phyloP scores from a whole-genome alignment of 2,113 vertebrate species.

The Paramormyrops kingsleyae region DNA sequence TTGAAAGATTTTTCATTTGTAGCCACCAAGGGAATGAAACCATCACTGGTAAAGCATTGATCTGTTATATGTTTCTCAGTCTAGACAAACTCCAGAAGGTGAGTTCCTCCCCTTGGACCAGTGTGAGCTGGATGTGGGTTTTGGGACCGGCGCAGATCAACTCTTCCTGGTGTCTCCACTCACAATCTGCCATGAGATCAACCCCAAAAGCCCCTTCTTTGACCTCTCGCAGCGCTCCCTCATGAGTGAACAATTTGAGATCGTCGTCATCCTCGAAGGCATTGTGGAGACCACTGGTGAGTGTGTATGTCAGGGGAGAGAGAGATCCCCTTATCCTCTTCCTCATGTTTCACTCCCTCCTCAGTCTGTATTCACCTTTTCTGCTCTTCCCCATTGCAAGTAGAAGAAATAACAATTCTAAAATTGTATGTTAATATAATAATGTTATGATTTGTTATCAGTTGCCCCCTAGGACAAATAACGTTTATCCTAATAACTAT shows the following conservation, averaged over 20 bases:
- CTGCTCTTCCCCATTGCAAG: neutral
- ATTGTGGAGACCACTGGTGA: slow-evolving; percentile 84
- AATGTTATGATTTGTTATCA: neutral
- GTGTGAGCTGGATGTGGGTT: slow-evolving; percentile 82
- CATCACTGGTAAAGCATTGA: neutral
- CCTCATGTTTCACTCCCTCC: neutral
- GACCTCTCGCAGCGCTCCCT: slow-evolving; percentile 78
- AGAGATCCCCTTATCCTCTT: neutral
- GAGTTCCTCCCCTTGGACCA: slow-evolving; percentile 84
- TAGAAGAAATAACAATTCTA: neutral
- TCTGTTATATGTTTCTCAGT: slow-evolving; percentile 54
- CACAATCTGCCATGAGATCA: slow-evolving; percentile 85
- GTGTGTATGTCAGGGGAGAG: slow-evolving; percentile 6
- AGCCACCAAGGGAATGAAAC: neutral
- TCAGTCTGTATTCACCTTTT: neutral
- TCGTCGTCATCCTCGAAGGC: slow-evolving; percentile 83
- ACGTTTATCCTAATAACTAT: neutral
- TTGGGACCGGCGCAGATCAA: slow-evolving; percentile 82
- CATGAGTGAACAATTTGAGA: slow-evolving; percentile 78
- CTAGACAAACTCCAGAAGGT: slow-evolving; percentile 80
- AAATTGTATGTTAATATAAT: neutral
- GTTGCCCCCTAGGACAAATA: neutral
- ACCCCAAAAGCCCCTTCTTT: slow-evolving; percentile 79
- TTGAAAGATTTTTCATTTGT: neutral
- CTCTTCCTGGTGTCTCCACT: slow-evolving; percentile 82